These are phyloP conservation scores for Microcebus lehilahytsara DNA, from an alignment of 2,113 vertebrate genomes.

Conservation along the genomic window DNA sequence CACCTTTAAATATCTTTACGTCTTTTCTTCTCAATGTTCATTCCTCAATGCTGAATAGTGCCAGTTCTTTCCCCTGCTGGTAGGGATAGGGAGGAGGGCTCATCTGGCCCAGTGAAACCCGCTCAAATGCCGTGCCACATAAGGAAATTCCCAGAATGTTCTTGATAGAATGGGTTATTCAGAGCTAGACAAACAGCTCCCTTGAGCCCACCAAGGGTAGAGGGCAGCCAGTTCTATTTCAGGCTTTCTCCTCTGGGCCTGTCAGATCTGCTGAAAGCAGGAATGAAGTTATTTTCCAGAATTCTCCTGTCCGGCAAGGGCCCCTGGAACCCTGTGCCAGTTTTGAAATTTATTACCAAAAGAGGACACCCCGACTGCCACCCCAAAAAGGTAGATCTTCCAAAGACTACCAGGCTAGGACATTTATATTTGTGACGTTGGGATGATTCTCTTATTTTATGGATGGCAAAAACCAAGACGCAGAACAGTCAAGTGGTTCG, in stretches of 20 bases:
- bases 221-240: slow-evolving; percentile 69
- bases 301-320: background rate
- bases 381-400: background rate
- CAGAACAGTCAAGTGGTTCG: background rate
- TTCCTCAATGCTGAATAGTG: background rate
- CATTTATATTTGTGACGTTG: background rate
- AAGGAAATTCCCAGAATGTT: slow-evolving; percentile 61
- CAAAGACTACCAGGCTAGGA: background rate
- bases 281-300: slow-evolving; percentile 47
- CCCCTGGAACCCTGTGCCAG: background rate
- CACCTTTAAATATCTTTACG: background rate
- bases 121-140: background rate
- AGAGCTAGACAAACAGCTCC: slow-evolving; percentile 45
- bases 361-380: background rate
- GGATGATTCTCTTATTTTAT: background rate
- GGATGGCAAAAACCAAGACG: background rate
- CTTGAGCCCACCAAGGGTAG: slow-evolving; percentile 16
- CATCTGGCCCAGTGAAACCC: background rate
- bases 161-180: slow-evolving; percentile 37
- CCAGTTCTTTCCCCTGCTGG: background rate
- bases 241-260: background rate
- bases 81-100: background rate
- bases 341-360: background rate
- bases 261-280: slow-evolving; percentile 37
- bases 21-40: background rate